A percentile compares a stretch with the other conserved stretches of the same genome.
Conservation (phyloP, 2,888 invertebrate genomes). For the Amiota communis region DNA sequence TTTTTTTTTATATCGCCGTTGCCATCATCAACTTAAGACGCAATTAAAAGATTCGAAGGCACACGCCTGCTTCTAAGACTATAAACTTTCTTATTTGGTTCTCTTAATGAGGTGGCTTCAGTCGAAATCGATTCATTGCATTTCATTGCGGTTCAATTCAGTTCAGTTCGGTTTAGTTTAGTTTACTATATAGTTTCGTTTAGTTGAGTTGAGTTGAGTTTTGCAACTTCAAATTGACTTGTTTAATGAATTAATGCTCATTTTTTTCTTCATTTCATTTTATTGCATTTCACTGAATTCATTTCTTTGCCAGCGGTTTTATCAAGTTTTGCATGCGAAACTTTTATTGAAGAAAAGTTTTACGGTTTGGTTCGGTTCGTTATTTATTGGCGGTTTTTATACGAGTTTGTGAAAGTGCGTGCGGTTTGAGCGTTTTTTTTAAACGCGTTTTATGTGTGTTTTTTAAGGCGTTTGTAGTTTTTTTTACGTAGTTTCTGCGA, state of each 20-base stretch:
- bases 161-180: conserved; percentile 13
- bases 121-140: not conserved
- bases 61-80: not conserved
- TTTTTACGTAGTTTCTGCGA: conserved; percentile 17
- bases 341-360: not conserved
- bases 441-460: not conserved
- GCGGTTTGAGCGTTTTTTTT: no score
- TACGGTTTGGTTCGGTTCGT: not conserved
- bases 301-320: conserved; percentile 10
- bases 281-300: conserved; percentile 10
- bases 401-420: no score
- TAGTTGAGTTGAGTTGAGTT: no score
- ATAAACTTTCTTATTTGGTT: not conserved
- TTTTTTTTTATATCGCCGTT: not conserved
- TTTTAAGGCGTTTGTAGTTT: conserved; percentile 7
- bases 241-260: conserved; percentile 30
- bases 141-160: not conserved
- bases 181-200: no score
- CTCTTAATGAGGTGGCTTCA: conserved; percentile 31
- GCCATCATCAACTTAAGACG: conserved; percentile 47
- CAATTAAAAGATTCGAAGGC: conserved; percentile 50
- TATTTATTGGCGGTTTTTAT: conserved; percentile 33
- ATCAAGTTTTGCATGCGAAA: not conserved
- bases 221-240: conserved; percentile 28
- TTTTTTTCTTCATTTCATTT: not conserved